Evolutionary conservation across 2,797 vertebrate genomes (phyloP), one percentile per base, ranked within the genome.

Genomic region (Benthosema pterotum): DNA sequence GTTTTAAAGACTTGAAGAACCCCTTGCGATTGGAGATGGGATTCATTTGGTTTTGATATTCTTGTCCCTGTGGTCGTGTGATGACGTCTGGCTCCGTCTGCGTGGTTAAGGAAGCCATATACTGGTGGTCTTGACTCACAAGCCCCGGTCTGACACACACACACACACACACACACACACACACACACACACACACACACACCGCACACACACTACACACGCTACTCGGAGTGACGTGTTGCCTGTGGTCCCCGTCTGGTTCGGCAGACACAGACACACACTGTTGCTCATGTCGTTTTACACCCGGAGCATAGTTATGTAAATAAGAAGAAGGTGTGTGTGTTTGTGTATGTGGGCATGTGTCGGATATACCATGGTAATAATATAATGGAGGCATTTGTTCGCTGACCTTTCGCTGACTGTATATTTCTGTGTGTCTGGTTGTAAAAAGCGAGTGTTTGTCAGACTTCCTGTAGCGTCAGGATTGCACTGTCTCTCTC

Each of bases 61-160:
- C 71, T 16, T 65, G 60, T 70, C 25, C 9, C 5, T 75, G 75
- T 72, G 74, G 72, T 80, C 43, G 60, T 46, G 47, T 54, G 55
- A 60, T 79, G 74, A 80, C 56, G 52, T 76, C 63, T 69, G 19
- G 47, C 47, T 42, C 57, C 66, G 79, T 79, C 78, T 65, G 69
- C 47, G 70, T 45, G 65, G 77, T 81, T 67, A 57, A 9, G 52
- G 58, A 65, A 65, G 48, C 63, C 67, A 60, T 77, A 56, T 78
- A 83, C 74, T 25, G 49, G 51, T 79, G 67, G 68, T 73, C 70
- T 80, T 86, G 72, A 84, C 80, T 83, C 78, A 84, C 63, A 52
- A 56, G 60, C 72, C 58, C 19, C 50, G 59, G 63, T 54, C 60
- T n/a, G n/a, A 46, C 45, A 46, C 45, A 46, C 45, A 46, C 45